These are phyloP conservation scores for Andrena minutula DNA, from an alignment of 2,888 invertebrate genomes.

Conservation along the genomic window DNA sequence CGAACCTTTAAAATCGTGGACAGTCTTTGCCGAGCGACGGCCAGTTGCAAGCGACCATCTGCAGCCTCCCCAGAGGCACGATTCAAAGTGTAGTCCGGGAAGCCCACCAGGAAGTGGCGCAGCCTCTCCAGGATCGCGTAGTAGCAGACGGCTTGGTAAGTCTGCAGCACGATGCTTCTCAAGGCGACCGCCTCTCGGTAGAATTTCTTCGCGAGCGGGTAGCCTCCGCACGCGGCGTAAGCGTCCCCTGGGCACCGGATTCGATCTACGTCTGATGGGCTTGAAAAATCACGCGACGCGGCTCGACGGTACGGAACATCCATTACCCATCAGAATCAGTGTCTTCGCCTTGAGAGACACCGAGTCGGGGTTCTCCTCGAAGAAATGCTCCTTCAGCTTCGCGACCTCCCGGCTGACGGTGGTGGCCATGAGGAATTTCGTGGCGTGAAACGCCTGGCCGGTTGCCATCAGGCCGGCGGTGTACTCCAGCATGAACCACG, in stretches of 20 bases:
- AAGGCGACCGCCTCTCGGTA: constrained; percentile 64
- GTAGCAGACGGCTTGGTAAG: constrained; percentile 36
- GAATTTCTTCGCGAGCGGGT: constrained; percentile 64
- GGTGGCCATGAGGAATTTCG: constrained; percentile 74
- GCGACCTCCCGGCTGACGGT: constrained; percentile 63
- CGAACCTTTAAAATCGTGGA: constrained; percentile 66
- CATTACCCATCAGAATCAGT: constrained; percentile 53
- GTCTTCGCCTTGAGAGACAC: constrained; percentile 3
- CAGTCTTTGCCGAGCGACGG: constrained; percentile 64
- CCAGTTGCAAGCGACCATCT: constrained; percentile 49
- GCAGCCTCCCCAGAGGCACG: background rate
- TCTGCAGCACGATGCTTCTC: background rate
- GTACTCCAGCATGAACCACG: constrained; percentile 81
- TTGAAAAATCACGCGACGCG: too few relatives aligned
- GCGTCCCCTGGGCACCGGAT: constrained; percentile 70
- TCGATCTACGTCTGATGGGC: background rate
- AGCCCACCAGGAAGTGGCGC: constrained; percentile 40
- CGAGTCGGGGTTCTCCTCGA: rapidly evolving
- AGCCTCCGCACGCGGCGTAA: constrained; percentile 66
- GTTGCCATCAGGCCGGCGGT: constrained; percentile 78
- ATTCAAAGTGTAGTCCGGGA: constrained; percentile 13
- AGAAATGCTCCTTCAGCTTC: background rate
- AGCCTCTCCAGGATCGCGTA: constrained; percentile 43
- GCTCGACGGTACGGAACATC: background rate
- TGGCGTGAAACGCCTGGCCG: constrained; percentile 78